phyloP scores from a whole-genome alignment of 35 echinoderm and acorn worm genomes.

The Amphiura filiformis region DNA sequence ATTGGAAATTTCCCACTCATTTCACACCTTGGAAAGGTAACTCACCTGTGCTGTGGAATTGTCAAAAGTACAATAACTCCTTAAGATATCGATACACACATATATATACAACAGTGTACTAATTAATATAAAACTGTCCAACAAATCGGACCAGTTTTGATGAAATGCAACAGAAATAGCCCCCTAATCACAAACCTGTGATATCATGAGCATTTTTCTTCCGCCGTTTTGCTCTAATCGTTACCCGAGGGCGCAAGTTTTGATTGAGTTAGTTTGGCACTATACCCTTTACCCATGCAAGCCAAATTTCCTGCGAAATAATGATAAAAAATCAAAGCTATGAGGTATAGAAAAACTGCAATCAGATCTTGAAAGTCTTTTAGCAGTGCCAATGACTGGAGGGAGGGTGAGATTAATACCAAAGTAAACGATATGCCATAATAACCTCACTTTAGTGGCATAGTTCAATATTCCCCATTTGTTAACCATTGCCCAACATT shows the following conservation, averaged over 20 bases:
- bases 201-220: background rate
- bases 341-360: background rate
- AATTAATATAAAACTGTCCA: background rate
- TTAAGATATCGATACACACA: background rate
- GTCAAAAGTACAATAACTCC: background rate
- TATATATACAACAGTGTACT: background rate
- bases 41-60: too few relatives aligned
- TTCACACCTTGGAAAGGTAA: background rate
- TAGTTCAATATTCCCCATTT: background rate
- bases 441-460: background rate
- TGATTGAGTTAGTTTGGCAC: background rate
- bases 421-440: background rate
- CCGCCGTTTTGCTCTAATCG: background rate
- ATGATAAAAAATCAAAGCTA: conserved; percentile 1
- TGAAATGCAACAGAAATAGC: background rate
- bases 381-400: background rate
- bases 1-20: background rate
- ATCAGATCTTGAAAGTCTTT: background rate
- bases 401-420: background rate
- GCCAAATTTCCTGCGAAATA: background rate
- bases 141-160: background rate
- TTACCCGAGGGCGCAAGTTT: background rate
- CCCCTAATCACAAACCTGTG: background rate
- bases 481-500: background rate
- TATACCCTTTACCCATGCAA: background rate